Evolutionary conservation across 2,113 vertebrate species (phyloP).

Genomic region (Urocitellus parryii): DNA sequence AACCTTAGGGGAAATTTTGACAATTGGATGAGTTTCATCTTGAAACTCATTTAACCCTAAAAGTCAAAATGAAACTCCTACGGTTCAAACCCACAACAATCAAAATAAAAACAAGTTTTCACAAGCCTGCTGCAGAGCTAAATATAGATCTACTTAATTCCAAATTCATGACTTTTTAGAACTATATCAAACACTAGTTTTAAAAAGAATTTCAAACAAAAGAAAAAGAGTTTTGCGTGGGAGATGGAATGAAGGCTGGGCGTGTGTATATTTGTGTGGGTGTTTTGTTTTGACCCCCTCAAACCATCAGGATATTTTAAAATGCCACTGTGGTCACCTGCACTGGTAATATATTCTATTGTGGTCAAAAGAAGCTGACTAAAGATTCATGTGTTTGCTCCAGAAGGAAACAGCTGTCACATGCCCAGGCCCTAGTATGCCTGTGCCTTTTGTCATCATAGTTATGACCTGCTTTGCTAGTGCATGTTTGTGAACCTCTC

Average conservation of each 20-base stretch:
- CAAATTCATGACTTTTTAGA: constrained; percentile 54
- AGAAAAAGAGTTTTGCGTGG: constrained; percentile 33
- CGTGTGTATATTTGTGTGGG: background rate
- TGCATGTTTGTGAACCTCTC: background rate
- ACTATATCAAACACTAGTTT: constrained; percentile 48
- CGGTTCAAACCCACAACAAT: constrained; percentile 75
- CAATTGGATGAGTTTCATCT: constrained; percentile 73
- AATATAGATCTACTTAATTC: constrained; percentile 56
- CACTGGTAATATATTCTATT: constrained; percentile 57
- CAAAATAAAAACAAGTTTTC: constrained; percentile 82
- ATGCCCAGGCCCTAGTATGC: too few relatives aligned
- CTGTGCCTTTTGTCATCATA: background rate
- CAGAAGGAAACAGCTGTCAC: background rate
- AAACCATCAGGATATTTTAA: constrained; percentile 63
- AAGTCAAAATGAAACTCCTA: constrained; percentile 81
- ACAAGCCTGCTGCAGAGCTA: constrained; percentile 41
- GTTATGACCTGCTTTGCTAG: background rate
- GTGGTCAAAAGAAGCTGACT: constrained; percentile 75
- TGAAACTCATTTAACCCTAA: constrained; percentile 79
- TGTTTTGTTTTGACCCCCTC: background rate
- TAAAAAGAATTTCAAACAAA: constrained; percentile 51
- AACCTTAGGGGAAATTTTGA: constrained; percentile 69
- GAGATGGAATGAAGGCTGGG: background rate
- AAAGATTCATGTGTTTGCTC: constrained; percentile 9
- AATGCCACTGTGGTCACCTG: constrained; percentile 64